Evolutionary conservation across 2,797 vertebrate genomes (phyloP), one percentile per base, ranked within the genome.

Genomic region (Sebastes taczanowskii): DNA sequence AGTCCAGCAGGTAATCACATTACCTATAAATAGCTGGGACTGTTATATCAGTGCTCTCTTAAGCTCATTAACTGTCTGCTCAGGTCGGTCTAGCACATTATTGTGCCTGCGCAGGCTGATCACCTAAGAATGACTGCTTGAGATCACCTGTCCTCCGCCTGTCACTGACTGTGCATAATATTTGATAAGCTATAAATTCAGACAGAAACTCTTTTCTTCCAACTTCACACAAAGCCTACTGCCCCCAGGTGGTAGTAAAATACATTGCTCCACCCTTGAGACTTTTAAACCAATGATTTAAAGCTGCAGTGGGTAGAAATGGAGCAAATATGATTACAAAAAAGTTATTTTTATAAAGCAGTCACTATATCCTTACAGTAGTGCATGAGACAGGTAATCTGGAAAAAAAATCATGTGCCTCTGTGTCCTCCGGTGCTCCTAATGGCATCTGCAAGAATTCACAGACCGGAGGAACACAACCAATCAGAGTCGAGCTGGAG

Each of bases 21-120:
- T 92, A 92, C 85, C 92, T 93, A 92, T 91, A 93, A 93, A 95
- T 94, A 95, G 90, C 90, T 35, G 78, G 77, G 81, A 83, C 82
- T 82, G 84, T 90, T 91, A 74, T 78, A 85, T 80, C 77, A 81
- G 87, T 78, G 86, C 74, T 83, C 30, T 71, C 55, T 29, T 94
- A 95, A 96, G 94, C 94, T 92, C 89, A 92, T 95, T 96, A 95
- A 25, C 70, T 61, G 86, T 90, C 86, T 91, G 77, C 71, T 80
- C 16, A 49, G 77, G 82, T 60, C 65, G 77, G 77, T 89, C 61
- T 46, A 60, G 74, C 83, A 76, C 71, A 75, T 75, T 61, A 22
- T 78, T 88, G 77, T 71, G 55, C 71, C 52, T 11, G 29, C 58
- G 13, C 69, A 69, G 30, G 59, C 16, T 7, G 14, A 64, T 56